These are phyloP conservation scores for Mirounga angustirostris DNA, from an alignment of 2,113 vertebrate species.

Conservation along the genomic window DNA sequence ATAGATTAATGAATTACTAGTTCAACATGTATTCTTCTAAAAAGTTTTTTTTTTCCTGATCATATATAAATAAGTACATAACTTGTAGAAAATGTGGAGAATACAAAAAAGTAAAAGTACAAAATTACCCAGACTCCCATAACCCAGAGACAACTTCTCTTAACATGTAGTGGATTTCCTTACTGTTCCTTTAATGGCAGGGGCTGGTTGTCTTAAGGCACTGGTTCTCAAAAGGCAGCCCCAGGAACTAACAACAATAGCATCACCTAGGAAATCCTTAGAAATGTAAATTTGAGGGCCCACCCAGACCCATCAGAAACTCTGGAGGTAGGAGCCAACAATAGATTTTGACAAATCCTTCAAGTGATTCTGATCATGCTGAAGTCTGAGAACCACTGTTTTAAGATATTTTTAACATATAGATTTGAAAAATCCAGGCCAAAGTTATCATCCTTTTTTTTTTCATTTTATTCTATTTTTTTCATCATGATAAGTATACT, in stretches of 20 bases:
- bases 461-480: not conserved
- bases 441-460: not conserved
- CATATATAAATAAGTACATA: not conserved
- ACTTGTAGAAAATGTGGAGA: not conserved
- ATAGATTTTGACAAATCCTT: not conserved
- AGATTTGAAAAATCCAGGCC: not conserved
- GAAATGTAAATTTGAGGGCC: not conserved
- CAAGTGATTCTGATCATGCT: not conserved
- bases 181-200: not conserved
- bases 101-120: not conserved
- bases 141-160: not conserved
- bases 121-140: not conserved
- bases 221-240: not conserved
- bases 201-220: not conserved
- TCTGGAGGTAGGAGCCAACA: not conserved
- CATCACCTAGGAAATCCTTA: not conserved
- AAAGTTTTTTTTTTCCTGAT: not conserved
- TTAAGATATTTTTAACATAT: conserved; percentile 15
- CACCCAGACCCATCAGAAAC: not conserved
- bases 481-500: not conserved
- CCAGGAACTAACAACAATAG: not conserved
- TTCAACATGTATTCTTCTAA: not conserved
- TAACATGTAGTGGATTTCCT: not conserved
- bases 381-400: not conserved
- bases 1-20: not conserved